Evolutionary conservation across 2,888 invertebrate species (phyloP), one percentile per base, ranked within the genome.

Genomic region (Ferrisia virgata): DNA sequence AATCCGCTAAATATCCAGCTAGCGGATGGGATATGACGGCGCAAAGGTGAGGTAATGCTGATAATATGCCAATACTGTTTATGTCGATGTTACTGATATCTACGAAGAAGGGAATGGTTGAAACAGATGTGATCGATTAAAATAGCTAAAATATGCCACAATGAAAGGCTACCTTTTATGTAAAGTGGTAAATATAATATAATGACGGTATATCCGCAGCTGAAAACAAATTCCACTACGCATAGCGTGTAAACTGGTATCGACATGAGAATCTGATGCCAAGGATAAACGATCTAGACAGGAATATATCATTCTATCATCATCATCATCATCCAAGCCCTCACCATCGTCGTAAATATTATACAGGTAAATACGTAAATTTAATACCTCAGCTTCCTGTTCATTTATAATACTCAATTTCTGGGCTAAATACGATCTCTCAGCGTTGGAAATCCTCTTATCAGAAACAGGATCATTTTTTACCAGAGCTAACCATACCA

Each of bases 141-240:
- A n/a, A n/a, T n/a, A n/a, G n/a, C n/a, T n/a, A n/a, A n/a, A n/a
- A n/a, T n/a, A n/a, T n/a, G n/a, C n/a, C n/a, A n/a, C n/a, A n/a
- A n/a, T n/a, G n/a, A n/a, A n/a, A n/a, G n/a, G n/a, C n/a, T 76
- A 76, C 72, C 72, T 76, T 76, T 76, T 0, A 76, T 76, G 11
- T 76, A 76, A n/a, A 76, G 31, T 13, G 72, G 72, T 28, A 76
- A 6, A 18, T 76, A 76, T n/a, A 76, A 76, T 11, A 76, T 22
- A 2, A 36, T 76, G 18, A 76, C 9, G 6, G 72, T 18, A n/a
- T 76, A 76, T 18, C 72, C 72, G 36, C 72, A 76, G 9, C 33
- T 36, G 72, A 76, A 76, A 11, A 76, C 36, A 3, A 76, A 76
- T 18, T 36, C 18, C 2, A 76, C 36, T n/a, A 36, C 18, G 36